Evolutionary conservation across 2,797 vertebrate genomes (phyloP).

Genomic region (Emydoidea blandingii): DNA sequence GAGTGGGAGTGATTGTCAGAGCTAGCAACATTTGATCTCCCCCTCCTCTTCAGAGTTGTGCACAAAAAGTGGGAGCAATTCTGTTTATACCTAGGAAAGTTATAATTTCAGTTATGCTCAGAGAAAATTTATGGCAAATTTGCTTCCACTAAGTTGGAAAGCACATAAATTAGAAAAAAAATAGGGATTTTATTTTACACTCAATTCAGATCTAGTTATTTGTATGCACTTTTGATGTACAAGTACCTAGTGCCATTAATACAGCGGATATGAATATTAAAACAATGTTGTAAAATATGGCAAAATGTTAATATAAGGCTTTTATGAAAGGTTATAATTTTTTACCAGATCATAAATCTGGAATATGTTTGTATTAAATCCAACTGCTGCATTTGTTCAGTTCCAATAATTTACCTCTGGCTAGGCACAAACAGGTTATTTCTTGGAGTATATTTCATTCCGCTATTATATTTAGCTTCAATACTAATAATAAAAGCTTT

Average conservation of each 20-base stretch:
- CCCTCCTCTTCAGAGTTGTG: neutral
- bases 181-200: neutral
- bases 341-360: neutral
- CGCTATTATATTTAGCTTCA: neutral
- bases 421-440: neutral
- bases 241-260: rapidly evolving
- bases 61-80: constrained; percentile 18
- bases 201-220: neutral
- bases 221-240: neutral
- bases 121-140: constrained; percentile 66
- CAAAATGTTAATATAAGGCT: neutral
- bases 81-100: constrained; percentile 37
- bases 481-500: neutral
- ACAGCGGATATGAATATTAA: neutral
- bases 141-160: constrained; percentile 22
- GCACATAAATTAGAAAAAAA: neutral
- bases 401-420: neutral
- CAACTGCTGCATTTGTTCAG: neutral
- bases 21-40: neutral
- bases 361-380: neutral
- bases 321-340: neutral
- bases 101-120: constrained; percentile 43
- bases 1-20: constrained; percentile 11
- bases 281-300: neutral
- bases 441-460: neutral